A percentile compares a stretch with the other conserved stretches of the same genome.
phyloP scores from a whole-genome alignment of 1,140 invertebrate genomes.

The Idris sp. region DNA sequence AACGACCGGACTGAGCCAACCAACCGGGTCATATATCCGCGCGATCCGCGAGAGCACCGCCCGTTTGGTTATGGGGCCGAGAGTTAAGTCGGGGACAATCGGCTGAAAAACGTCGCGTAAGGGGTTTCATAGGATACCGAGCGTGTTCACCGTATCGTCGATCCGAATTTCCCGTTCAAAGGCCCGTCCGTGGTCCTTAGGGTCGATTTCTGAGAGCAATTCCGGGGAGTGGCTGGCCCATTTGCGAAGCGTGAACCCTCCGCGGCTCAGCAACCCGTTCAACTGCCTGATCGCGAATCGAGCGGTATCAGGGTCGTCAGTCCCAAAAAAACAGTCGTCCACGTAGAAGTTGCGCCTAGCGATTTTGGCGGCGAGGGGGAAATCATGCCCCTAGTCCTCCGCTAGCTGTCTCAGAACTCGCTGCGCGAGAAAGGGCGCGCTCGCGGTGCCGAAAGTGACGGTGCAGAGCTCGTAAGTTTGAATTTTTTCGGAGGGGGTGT shows the following conservation, averaged over 20 bases:
- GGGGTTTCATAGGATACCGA: background rate
- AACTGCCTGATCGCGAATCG: background rate
- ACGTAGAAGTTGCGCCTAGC: background rate
- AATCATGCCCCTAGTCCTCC: background rate
- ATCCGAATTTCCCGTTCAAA: background rate
- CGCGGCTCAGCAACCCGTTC: background rate
- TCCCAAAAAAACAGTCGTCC: background rate
- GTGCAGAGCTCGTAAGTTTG: background rate
- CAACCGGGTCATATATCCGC: background rate
- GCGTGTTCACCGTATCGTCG: background rate
- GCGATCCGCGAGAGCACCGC: background rate
- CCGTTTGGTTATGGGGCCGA: background rate
- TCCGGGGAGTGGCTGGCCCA: background rate
- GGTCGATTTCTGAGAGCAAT: background rate
- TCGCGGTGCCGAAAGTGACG: background rate
- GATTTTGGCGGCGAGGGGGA: background rate
- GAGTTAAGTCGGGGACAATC: too few species aligned
- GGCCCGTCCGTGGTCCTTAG: background rate
- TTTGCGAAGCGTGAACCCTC: background rate
- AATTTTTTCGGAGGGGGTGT: background rate
- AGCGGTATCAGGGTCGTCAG: background rate
- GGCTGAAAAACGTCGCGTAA: too few species aligned
- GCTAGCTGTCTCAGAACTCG: background rate
- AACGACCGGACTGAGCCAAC: background rate
- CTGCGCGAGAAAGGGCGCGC: background rate